Conservation (phyloP, 2,113 vertebrate genomes). For the Indri indri region DNA sequence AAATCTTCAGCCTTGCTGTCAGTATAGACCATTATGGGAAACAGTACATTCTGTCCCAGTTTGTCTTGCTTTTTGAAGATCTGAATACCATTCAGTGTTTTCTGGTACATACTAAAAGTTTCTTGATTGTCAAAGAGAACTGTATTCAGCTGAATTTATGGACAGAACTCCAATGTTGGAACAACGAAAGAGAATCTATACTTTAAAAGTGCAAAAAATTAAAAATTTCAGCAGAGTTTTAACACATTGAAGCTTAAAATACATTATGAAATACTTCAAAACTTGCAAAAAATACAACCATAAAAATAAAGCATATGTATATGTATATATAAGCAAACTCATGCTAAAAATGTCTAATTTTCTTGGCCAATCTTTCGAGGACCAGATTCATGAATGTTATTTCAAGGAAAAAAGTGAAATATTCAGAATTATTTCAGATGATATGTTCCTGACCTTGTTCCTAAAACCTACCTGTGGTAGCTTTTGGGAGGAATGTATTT, state of each 20-base stretch:
- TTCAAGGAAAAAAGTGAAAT: not conserved
- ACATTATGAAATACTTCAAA: constrained; percentile 10
- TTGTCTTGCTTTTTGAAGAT: constrained; percentile 47
- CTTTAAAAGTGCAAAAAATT: not conserved
- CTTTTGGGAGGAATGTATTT: constrained; percentile 19
- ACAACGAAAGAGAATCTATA: not conserved
- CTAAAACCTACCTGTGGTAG: not conserved
- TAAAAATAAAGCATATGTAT: not conserved
- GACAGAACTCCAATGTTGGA: not conserved
- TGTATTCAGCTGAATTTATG: not conserved
- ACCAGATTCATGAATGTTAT: constrained; percentile 31
- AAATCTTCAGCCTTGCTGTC: not conserved
- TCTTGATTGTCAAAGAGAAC: constrained; percentile 17
- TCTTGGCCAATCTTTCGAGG: not conserved
- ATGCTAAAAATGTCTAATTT: not conserved
- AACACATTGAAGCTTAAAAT: not conserved
- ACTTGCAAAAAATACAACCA: not conserved
- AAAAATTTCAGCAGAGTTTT: not conserved
- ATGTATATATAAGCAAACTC: not conserved
- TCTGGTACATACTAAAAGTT: not conserved
- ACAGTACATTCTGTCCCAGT: not conserved
- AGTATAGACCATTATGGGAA: not conserved
- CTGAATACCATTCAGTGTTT: not conserved
- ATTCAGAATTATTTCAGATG: not conserved
- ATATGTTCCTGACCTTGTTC: constrained; percentile 17